phyloP scores from a whole-genome alignment of 2,797 vertebrate genomes.

The Tenualosa ilisha region DNA sequence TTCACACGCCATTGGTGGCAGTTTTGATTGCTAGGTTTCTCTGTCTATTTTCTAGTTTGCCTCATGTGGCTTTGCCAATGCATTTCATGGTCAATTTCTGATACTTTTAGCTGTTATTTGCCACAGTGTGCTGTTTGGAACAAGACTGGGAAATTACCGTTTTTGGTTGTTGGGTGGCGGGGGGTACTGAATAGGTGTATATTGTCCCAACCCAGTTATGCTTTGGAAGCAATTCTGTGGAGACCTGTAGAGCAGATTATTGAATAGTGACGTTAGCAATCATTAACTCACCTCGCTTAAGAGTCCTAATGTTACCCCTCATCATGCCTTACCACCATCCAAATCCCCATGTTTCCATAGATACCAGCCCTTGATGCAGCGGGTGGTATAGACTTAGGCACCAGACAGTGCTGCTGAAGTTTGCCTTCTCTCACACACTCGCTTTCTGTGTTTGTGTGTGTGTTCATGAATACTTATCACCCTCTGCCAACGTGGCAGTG shows the following conservation, averaged over 20 bases:
- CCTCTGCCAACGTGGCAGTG: not conserved
- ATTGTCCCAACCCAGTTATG: not conserved
- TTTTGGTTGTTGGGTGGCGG: too few species aligned
- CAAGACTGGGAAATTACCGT: too few species aligned
- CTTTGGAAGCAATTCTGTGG: not conserved
- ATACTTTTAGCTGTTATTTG: too few species aligned
- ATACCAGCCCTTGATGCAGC: not conserved
- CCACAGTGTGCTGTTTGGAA: too few species aligned
- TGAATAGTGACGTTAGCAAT: not conserved
- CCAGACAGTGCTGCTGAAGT: not conserved
- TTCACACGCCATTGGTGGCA: not conserved
- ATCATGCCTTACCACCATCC: not conserved
- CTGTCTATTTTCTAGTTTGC: not conserved
- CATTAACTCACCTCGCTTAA: not conserved
- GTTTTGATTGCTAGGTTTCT: not conserved
- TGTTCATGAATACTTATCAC: not conserved
- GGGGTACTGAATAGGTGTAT: not conserved
- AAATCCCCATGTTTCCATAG: not conserved
- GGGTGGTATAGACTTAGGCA: not conserved
- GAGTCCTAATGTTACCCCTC: conserved; percentile 1
- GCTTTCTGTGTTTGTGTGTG: not conserved
- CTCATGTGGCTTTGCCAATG: too few species aligned
- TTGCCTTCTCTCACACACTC: too few species aligned
- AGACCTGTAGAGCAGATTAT: not conserved
- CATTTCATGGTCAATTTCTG: too few species aligned